Evolutionary conservation across 2,888 invertebrate species (phyloP), one percentile per base, ranked within the genome.

Genomic region (Temnothorax rugatulus): DNA sequence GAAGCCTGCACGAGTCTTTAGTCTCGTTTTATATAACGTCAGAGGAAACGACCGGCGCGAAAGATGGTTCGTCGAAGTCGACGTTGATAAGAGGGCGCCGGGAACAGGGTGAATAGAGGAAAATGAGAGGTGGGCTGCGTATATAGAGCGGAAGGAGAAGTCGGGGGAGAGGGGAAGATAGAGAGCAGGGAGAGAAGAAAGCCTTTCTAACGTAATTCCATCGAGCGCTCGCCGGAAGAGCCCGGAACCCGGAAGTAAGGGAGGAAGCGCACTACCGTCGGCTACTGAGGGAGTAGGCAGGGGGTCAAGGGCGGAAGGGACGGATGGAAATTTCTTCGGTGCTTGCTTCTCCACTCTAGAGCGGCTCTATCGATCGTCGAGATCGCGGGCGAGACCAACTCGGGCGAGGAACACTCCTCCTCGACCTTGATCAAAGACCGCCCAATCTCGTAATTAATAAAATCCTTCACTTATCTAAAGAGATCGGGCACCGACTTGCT

Each of bases 171-270:
- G 83, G 66, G 75, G 38, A 9, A 57, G 75, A 41, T 25, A 44
- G 83, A 47, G 52, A 47, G 34, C 5, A 34, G 86, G 69, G 84
- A 83, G 88, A 82, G 88, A 84, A 88, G 87, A 85, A 85, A 87
- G 86, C 71, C 84, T 89, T 92, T 89, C 86, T 83, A 91, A 87
- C 88, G 89, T 89, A 91, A 91, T 91, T 92, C 90, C 91, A 89
- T 86, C 85, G 89, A 89, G 90, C 86, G 90, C 86, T 87, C 86
- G 89, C 91, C 93, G 93, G 93, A 93, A 93, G 92, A 92, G 90
- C 90, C 91, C 90, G 92, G 93, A 94, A 94, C 91, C 92, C 91
- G 92, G 92, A 91, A 92, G 92, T 87, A 85, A 91, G 91, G 92
- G 92, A 92, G 93, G 93, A 94, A 93, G 91, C 47, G 66, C 92